Evolutionary conservation across 2,888 invertebrate genomes (phyloP).

Genomic region (Erebia palarica): DNA sequence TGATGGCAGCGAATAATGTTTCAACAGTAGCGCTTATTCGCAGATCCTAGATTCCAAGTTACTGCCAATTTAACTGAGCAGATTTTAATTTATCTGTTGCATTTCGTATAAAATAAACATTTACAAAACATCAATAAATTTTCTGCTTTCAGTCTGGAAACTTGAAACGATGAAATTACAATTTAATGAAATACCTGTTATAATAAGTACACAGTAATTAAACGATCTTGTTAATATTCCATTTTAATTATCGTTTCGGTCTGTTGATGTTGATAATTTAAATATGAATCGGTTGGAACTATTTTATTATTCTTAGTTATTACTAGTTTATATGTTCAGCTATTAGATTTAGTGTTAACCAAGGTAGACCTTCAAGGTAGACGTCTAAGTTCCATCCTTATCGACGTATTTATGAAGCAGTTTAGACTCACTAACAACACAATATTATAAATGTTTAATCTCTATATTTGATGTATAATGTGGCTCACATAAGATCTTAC

Average conservation of each 20-base stretch:
- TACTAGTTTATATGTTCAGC: no score
- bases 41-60: not conserved
- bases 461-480: not conserved
- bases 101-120: not conserved
- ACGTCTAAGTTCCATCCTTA: not conserved
- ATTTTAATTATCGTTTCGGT: constrained; percentile 20
- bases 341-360: not conserved
- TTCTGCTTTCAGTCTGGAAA: not conserved
- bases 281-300: not conserved
- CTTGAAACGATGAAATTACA: constrained; percentile 1
- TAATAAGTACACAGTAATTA: constrained; percentile 17
- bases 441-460: not conserved
- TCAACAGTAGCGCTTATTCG: not conserved
- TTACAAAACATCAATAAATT: not conserved
- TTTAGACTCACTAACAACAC: not conserved
- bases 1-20: not conserved
- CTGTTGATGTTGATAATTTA: constrained; percentile 15
- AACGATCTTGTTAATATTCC: constrained; percentile 7
- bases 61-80: no score
- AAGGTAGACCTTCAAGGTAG: not conserved
- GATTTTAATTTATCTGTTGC: no score
- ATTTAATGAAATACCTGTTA: constrained; percentile 9
- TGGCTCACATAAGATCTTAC: constrained; percentile 2
- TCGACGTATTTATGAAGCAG: not conserved
- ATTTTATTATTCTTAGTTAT: not conserved